Base-by-base conservation (phyloP, 2,113 vertebrate species). In the Odocoileus virginianus region DNA sequence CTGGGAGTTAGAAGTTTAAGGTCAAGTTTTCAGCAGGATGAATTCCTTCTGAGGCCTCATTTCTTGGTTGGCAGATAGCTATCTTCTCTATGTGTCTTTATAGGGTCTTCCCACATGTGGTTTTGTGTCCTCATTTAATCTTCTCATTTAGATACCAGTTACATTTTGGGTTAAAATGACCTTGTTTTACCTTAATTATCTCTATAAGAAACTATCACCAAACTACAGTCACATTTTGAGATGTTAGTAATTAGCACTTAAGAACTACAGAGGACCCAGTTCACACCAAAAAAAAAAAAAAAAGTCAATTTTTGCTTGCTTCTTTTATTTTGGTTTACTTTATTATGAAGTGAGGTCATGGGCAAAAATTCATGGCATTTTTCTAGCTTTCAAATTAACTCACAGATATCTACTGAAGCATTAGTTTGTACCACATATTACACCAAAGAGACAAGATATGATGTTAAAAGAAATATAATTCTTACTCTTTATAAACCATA, bases 171-270 rank as follows among this genome's bases (percentile, higher is more conserved):
- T 52, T 79, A 58, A 11, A 54, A 87, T 30, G 6, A 54, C 2
- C 2, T 94, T 23, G 11, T 61, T 94, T 79, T 60, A 61, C 25
- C 13, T 33, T 61, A 78, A 52, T 78, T 61, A 33, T 28, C 45
- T 61, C 27, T 43, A 14, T 54, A 76, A 23, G 8, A 47, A 7
- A 10, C 2, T 9, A 21, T 19, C 6, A 82, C 43, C 28, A 86
- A 40, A 78, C 30, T 10, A 28, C 4, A 86, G 50, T 57, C 21
- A 30, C 5, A 79, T 30, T 61, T 54, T 52, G 36, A 55, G 19
- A 25, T 55, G 13, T 7, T n/a, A 0, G 6, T 50, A 55, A 52
- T 30, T 16, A 33, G 0, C 23, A 61, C 8, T 47, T n/a, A 23
- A 57, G 30, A 67, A 60, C 15, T 81, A 55, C 17, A 81, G 21